These are phyloP conservation scores for Trematomus loennbergii DNA, from an alignment of 2,113 vertebrate species.

Conservation along the genomic window DNA sequence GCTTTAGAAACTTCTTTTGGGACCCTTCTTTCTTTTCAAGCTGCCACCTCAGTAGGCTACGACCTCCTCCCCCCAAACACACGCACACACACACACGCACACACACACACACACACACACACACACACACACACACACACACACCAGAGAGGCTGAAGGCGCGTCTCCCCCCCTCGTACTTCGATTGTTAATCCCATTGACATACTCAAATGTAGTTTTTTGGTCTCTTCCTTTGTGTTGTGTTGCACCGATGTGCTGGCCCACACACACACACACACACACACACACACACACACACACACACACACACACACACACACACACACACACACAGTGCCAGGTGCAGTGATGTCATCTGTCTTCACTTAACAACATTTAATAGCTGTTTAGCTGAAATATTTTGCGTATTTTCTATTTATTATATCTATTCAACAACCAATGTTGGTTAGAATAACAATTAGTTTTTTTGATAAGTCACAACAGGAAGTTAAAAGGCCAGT, in stretches of 20 bases:
- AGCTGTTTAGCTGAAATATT: too few species aligned
- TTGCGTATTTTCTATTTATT: too few species aligned
- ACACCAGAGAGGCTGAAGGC: background rate
- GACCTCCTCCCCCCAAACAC: conserved; percentile 9
- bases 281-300: conserved; percentile 6
- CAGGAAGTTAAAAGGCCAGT: background rate
- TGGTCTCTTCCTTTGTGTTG: conserved; percentile 7
- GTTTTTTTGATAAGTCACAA: background rate
- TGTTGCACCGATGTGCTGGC: background rate
- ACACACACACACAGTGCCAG: background rate
- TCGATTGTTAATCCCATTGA: conserved; percentile 45
- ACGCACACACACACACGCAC: conserved; percentile 1
- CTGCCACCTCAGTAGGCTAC: conserved; percentile 20
- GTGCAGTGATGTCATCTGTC: conserved; percentile 6
- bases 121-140: conserved; percentile 17
- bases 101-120: conserved; percentile 20
- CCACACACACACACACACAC: background rate
- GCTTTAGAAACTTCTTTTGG: conserved; percentile 37
- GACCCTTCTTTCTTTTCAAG: conserved; percentile 25
- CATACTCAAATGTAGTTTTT: conserved; percentile 27
- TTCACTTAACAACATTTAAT: background rate
- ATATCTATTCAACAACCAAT: background rate
- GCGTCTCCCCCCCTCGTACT: background rate
- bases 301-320: conserved; percentile 4
- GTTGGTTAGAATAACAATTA: background rate